Conservation (phyloP, 2,888 invertebrate species). For the Branchipolynoe longqiensis region DNA sequence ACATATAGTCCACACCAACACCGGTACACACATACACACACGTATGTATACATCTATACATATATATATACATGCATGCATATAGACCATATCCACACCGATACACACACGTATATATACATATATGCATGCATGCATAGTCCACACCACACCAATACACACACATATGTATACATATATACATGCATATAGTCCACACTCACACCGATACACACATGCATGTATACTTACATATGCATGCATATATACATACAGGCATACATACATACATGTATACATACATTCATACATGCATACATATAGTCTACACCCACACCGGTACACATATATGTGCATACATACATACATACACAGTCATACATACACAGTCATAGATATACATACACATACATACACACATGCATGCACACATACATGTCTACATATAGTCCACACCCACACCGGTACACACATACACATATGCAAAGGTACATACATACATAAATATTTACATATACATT, state of each 20-base stretch:
- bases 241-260: constrained; percentile 8
- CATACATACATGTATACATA: neutral
- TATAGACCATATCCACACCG: too few relatives aligned
- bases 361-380: neutral
- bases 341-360: neutral
- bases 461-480: neutral
- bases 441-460: neutral
- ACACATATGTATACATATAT: too few relatives aligned
- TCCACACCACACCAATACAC: too few relatives aligned
- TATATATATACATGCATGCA: too few relatives aligned
- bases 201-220: too few relatives aligned
- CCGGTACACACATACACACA: too few relatives aligned
- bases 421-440: too few relatives aligned
- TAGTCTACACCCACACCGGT: neutral
- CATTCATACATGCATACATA: constrained; percentile 6
- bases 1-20: too few relatives aligned
- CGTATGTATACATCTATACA: too few relatives aligned
- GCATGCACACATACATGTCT: constrained; percentile 34
- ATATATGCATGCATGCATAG: too few relatives aligned
- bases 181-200: too few relatives aligned
- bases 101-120: too few relatives aligned
- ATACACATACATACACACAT: constrained; percentile 6
- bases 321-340: neutral
- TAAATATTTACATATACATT: neutral
- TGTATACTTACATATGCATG: neutral